These are phyloP conservation scores for Philereme vetulata DNA, from an alignment of 2,888 invertebrate genomes.

Conservation along the genomic window DNA sequence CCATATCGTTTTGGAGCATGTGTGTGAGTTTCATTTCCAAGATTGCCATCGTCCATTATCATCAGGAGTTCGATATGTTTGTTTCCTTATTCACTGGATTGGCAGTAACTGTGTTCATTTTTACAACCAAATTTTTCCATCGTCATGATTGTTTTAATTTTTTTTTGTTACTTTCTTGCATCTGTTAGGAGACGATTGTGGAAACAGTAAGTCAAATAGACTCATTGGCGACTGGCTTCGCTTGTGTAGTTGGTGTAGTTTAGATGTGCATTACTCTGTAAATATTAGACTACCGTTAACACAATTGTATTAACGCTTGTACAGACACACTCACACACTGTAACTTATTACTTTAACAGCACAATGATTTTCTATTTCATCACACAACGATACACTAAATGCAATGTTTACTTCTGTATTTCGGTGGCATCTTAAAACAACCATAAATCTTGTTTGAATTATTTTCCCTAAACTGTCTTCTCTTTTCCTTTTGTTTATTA, in stretches of 20 bases:
- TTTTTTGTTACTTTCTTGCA: constrained; percentile 81
- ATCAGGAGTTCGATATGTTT: constrained; percentile 28
- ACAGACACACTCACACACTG: constrained; percentile 32
- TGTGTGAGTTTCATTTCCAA: constrained; percentile 34
- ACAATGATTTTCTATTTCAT: constrained; percentile 29
- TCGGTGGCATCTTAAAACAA: constrained; percentile 15
- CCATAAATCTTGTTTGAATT: constrained; percentile 13
- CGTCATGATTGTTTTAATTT: constrained; percentile 74
- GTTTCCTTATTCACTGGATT: constrained; percentile 53
- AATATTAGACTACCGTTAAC: constrained; percentile 27
- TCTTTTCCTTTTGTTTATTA: not conserved
- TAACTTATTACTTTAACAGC: constrained; percentile 32
- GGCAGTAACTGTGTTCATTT: constrained; percentile 54
- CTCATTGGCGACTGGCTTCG: constrained; percentile 78
- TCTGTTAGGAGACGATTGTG: constrained; percentile 84
- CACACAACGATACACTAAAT: constrained; percentile 28
- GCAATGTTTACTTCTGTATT: constrained; percentile 20
- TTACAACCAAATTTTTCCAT: constrained; percentile 61
- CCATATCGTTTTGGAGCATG: constrained; percentile 39
- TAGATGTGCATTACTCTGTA: constrained; percentile 50
- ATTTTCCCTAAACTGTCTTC: constrained; percentile 7
- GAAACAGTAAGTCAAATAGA: constrained; percentile 82
- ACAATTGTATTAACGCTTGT: constrained; percentile 29
- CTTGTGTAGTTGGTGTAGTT: constrained; percentile 66
- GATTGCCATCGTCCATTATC: constrained; percentile 32